phyloP scores from a whole-genome alignment of 2,797 vertebrate genomes.

The Thamnophis elegans region DNA sequence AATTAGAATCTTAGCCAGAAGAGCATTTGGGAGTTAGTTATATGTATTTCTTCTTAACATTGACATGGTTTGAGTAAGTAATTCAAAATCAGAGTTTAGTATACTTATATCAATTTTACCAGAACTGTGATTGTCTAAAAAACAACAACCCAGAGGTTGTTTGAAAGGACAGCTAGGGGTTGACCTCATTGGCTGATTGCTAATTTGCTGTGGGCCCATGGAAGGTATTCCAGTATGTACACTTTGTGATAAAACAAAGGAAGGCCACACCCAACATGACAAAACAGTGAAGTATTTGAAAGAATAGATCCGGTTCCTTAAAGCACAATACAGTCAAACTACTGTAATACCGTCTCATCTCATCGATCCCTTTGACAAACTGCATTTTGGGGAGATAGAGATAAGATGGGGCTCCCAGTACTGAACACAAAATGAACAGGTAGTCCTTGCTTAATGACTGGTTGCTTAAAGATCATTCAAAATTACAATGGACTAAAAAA shows the following conservation, averaged over 20 bases:
- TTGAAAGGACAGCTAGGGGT: not conserved
- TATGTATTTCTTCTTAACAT: not conserved
- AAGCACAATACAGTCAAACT: not conserved
- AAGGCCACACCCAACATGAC: not conserved
- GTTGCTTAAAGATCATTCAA: too few relatives aligned
- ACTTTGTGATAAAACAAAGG: not conserved
- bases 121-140: not conserved
- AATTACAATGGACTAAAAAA: too few relatives aligned
- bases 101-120: not conserved
- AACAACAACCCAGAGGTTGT: not conserved
- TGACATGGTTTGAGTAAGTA: not conserved
- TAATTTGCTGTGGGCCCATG: not conserved
- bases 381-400: not conserved
- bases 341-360: not conserved
- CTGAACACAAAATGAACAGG: not conserved
- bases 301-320: not conserved
- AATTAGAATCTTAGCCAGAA: not conserved
- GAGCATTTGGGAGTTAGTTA: not conserved
- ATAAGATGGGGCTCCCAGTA: not conserved
- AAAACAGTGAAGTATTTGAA: not conserved
- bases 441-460: too few relatives aligned
- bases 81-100: not conserved
- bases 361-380: too few relatives aligned
- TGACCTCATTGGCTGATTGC: not conserved
- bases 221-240: not conserved